Conservation (phyloP, 2,888 invertebrate genomes). For the Apeira syringaria region DNA sequence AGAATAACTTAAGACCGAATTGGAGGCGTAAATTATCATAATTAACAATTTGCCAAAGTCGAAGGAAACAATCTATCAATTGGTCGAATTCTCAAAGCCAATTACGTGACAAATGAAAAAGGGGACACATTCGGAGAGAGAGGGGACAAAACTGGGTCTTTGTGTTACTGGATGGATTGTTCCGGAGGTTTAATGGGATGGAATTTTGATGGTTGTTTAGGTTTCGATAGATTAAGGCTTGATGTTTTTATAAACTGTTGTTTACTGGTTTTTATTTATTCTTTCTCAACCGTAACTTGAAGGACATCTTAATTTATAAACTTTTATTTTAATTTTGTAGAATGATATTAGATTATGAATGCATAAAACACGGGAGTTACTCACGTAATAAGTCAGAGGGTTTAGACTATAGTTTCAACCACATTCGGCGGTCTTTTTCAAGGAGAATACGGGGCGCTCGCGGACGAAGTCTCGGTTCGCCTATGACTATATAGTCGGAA, state of each 20-base stretch:
- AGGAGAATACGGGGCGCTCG: too few relatives aligned
- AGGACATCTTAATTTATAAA: too few relatives aligned
- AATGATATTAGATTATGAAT: too few relatives aligned
- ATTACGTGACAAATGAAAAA: constrained; percentile 50
- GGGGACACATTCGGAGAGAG: constrained; percentile 23
- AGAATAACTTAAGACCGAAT: constrained; percentile 15
- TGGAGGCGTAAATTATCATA: constrained; percentile 59
- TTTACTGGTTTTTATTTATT: not conserved
- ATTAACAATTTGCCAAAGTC: constrained; percentile 66
- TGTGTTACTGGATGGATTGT: constrained; percentile 16
- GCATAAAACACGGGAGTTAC: too few relatives aligned
- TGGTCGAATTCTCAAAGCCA: constrained; percentile 59
- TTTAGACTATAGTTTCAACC: too few relatives aligned
- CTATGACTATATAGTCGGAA: too few relatives aligned
- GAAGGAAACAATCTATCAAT: constrained; percentile 72
- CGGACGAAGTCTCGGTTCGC: too few relatives aligned
- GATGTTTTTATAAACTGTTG: constrained; percentile 1
- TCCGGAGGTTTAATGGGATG: constrained; percentile 25
- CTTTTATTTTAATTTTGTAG: too few relatives aligned
- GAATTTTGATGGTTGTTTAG: constrained; percentile 27
- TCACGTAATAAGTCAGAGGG: too few relatives aligned
- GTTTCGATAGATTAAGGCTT: constrained; percentile 17
- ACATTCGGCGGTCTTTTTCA: too few relatives aligned
- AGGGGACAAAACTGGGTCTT: constrained; percentile 17
- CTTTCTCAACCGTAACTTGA: too few relatives aligned